Evolutionary conservation across 2,113 vertebrate species (phyloP).

Genomic region (Rhea pennata): DNA sequence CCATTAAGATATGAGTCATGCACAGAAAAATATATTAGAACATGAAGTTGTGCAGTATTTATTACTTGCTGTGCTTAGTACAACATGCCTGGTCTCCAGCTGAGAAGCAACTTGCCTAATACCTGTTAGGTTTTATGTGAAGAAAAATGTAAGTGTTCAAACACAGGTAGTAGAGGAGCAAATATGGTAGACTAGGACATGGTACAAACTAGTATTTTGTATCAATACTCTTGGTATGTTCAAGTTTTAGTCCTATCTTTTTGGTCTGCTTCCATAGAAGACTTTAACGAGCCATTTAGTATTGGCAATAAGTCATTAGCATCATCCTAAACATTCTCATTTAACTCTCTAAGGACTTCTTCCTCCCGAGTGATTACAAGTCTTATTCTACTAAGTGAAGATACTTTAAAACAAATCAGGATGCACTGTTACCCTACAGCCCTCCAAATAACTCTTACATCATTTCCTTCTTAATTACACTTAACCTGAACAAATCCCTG

Average conservation of each 20-base stretch:
- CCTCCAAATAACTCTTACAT: conserved; percentile 45
- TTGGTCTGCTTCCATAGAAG: not conserved
- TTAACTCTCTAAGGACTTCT: conserved; percentile 1
- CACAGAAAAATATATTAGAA: not conserved
- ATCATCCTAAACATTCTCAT: conserved; percentile 9
- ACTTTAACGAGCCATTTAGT: conserved; percentile 10
- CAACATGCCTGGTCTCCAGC: not conserved
- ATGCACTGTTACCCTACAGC: not conserved
- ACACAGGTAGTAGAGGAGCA: not conserved
- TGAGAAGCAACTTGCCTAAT: not conserved
- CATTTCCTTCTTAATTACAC: conserved; percentile 54
- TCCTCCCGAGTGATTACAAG: not conserved
- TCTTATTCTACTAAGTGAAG: conserved; percentile 23
- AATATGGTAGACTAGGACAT: not conserved
- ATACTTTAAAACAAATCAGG: conserved; percentile 1
- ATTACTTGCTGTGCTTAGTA: not conserved
- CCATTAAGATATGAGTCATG: not conserved
- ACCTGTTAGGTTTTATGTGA: not conserved
- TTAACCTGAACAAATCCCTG: conserved; percentile 33
- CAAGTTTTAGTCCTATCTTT: not conserved
- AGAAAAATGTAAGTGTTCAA: not conserved
- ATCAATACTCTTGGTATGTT: not conserved
- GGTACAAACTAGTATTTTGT: not conserved
- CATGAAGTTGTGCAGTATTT: not conserved
- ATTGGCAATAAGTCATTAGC: conserved; percentile 9